Conservation (phyloP, 2,113 vertebrate genomes). For the Arenaria interpres region DNA sequence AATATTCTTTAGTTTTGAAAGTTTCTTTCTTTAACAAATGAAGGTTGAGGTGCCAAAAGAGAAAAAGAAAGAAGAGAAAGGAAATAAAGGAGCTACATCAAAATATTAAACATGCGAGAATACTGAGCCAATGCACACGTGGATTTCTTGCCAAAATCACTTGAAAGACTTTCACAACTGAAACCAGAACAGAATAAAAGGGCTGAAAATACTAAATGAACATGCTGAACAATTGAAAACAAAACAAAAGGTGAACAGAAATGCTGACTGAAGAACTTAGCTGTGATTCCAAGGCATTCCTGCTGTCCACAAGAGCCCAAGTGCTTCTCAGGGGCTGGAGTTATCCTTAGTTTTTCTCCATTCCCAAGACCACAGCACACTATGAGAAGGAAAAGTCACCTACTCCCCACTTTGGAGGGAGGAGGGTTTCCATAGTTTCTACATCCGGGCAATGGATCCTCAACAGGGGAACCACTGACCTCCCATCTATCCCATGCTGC, state of each 20-base stretch:
- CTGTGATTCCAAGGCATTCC: background rate
- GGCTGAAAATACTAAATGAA: background rate
- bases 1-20: background rate
- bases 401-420: background rate
- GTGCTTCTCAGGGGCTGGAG: background rate
- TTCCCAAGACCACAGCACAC: background rate
- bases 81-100: background rate
- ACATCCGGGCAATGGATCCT: background rate
- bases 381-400: background rate
- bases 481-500: background rate
- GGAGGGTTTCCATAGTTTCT: background rate
- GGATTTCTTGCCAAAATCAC: slow-evolving; percentile 19
- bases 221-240: background rate
- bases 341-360: background rate
- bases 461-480: background rate
- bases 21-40: background rate
- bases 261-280: background rate
- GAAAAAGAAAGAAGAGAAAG: background rate
- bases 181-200: background rate
- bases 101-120: slow-evolving; percentile 11
- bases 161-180: slow-evolving; percentile 3
- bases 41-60: background rate
- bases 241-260: background rate
- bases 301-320: fast-evolving
- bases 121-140: background rate